Evolutionary conservation across 2,888 invertebrate genomes (phyloP).

Genomic region (Diaprepes abbreviatus): DNA sequence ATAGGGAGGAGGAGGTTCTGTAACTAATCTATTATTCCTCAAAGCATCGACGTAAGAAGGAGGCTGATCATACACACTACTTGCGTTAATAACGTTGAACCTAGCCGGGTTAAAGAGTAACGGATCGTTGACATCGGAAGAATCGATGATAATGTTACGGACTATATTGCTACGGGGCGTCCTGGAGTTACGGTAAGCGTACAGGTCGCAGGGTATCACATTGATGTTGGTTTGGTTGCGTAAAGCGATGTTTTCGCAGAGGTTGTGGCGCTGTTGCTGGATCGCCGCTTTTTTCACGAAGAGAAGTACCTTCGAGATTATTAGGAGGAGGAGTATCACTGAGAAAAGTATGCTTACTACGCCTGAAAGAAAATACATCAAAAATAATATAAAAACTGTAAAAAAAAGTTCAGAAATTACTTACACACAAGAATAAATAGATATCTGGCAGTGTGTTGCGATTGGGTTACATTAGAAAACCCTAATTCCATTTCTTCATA

Average conservation of each 20-base stretch:
- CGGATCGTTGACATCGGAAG: slow-evolving; percentile 60
- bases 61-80: slow-evolving; percentile 58
- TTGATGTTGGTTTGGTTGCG: slow-evolving; percentile 55
- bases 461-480: slow-evolving; percentile 58
- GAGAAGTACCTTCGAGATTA: slow-evolving; percentile 63
- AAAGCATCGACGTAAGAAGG: slow-evolving; percentile 63
- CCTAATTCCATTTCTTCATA: slow-evolving; percentile 62
- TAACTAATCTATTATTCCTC: slow-evolving; percentile 51
- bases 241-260: slow-evolving; percentile 55
- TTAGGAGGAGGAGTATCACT: slow-evolving; percentile 62
- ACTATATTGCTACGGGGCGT: slow-evolving; percentile 45
- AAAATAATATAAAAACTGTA: too few relatives aligned
- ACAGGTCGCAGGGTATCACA: slow-evolving; percentile 55
- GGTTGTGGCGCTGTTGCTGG: slow-evolving; percentile 51
- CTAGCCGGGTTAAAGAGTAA: slow-evolving; percentile 54
- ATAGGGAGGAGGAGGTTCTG: slow-evolving; percentile 70
- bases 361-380: slow-evolving; percentile 57
- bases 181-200: slow-evolving; percentile 53
- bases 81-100: slow-evolving; percentile 52
- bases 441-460: slow-evolving; percentile 61
- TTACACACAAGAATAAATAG: slow-evolving; percentile 66
- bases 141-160: slow-evolving; percentile 55
- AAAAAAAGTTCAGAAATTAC: too few relatives aligned
- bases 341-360: slow-evolving; percentile 64
- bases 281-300: slow-evolving; percentile 62